phyloP scores from a whole-genome alignment of 2,888 invertebrate genomes.

The Euzetes globulus region DNA sequence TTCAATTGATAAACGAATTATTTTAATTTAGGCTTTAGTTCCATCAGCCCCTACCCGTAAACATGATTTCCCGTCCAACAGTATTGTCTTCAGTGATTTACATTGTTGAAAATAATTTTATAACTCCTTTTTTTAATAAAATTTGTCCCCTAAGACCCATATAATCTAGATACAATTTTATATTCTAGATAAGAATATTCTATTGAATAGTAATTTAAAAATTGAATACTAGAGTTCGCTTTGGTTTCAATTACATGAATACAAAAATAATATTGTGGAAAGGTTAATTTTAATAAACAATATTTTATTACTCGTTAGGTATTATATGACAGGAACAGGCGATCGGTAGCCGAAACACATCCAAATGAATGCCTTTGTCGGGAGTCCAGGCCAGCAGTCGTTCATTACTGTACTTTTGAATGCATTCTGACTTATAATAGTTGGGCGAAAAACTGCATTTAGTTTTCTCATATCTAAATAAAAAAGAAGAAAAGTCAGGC shows the following conservation, averaged over 20 bases:
- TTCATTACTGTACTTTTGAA: conserved; percentile 40
- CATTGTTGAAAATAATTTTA: too few relatives aligned
- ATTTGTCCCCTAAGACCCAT: too few relatives aligned
- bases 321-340: conserved; percentile 40
- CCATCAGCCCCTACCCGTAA: too few relatives aligned
- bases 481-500: background rate
- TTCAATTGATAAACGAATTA: too few relatives aligned
- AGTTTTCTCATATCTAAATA: background rate
- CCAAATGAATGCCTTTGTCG: conserved; percentile 39
- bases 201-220: too few relatives aligned
- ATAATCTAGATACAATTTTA: too few relatives aligned
- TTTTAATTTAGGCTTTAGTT: too few relatives aligned
- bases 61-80: too few relatives aligned
- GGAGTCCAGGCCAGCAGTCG: conserved; percentile 39
- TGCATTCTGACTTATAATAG: conserved; percentile 36
- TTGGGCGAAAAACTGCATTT: background rate
- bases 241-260: conserved; percentile 99
- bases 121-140: too few relatives aligned
- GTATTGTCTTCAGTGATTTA: too few relatives aligned
- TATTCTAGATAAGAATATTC: too few relatives aligned
- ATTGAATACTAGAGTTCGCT: conserved; percentile 61
- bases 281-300: background rate
- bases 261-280: too few relatives aligned
- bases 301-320: background rate
- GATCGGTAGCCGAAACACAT: conserved; percentile 39